phyloP scores from a whole-genome alignment of 2,888 invertebrate genomes.

The Agonopterix alstromeriana region DNA sequence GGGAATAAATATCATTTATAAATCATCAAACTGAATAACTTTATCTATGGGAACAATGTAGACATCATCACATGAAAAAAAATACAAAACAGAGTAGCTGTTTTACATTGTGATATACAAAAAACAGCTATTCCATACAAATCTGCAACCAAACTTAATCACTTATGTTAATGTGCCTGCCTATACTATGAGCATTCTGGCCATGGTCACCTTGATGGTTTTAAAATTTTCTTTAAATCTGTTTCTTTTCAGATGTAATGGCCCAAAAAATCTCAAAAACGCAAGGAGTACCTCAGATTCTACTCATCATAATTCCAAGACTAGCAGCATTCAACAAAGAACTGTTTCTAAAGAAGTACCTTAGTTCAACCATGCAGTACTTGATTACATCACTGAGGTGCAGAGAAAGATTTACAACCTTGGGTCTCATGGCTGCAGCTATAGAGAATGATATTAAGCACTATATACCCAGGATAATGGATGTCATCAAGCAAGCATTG shows the following conservation, averaged over 20 bases:
- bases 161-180: too few species aligned
- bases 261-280: slow-evolving; percentile 85
- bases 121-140: too few species aligned
- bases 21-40: too few species aligned
- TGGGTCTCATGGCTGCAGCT: slow-evolving; percentile 94
- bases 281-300: slow-evolving; percentile 89
- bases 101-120: too few species aligned
- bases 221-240: neutral
- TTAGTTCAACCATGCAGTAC: slow-evolving; percentile 85
- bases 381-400: slow-evolving; percentile 85
- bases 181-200: too few species aligned
- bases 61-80: too few species aligned
- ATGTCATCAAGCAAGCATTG: slow-evolving; percentile 84
- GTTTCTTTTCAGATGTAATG: slow-evolving; percentile 80
- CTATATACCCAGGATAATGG: slow-evolving; percentile 91
- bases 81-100: too few species aligned
- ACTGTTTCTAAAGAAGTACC: slow-evolving; percentile 85
- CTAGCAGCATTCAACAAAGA: slow-evolving; percentile 94
- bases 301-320: slow-evolving; percentile 92
- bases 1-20: too few species aligned
- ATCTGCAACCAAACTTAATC: too few species aligned
- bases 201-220: neutral
- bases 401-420: slow-evolving; percentile 91
- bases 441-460: slow-evolving; percentile 88
- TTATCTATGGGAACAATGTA: too few species aligned